These are phyloP conservation scores for Diglossa cyanea DNA, from an alignment of 2,797 vertebrate genomes.

Conservation along the genomic window DNA sequence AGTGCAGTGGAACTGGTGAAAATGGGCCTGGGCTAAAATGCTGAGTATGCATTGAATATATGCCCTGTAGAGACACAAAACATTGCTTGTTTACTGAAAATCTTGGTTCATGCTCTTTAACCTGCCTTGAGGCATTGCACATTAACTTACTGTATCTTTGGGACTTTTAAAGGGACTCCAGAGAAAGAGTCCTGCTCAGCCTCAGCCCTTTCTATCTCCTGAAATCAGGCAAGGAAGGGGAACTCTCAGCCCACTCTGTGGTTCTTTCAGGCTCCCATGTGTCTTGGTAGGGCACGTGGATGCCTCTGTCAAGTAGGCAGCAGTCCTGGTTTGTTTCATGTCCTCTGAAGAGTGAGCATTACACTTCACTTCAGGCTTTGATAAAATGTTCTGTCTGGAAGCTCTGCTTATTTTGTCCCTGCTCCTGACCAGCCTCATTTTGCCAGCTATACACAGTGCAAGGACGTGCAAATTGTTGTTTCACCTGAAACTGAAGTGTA, in stretches of 20 bases:
- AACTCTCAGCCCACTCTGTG: background rate
- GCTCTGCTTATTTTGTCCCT: background rate
- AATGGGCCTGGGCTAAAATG: background rate
- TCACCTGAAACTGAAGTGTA: background rate
- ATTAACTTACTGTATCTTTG: background rate
- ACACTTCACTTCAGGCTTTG: background rate
- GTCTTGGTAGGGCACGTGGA: accelerated
- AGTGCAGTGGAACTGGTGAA: background rate
- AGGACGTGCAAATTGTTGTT: background rate
- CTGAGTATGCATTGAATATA: accelerated
- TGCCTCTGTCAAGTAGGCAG: background rate
- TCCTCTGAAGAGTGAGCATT: background rate
- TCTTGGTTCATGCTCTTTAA: background rate
- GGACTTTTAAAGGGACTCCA: background rate
- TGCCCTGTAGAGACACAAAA: accelerated
- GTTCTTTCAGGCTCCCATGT: background rate
- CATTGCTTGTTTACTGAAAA: background rate
- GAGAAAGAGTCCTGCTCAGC: background rate
- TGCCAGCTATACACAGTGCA: background rate
- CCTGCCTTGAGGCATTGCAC: background rate
- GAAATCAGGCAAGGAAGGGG: background rate
- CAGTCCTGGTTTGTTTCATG: background rate
- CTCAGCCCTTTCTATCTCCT: background rate
- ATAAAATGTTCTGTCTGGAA: background rate
- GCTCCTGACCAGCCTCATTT: background rate